A percentile compares a stretch with the other conserved stretches of the same genome.
phyloP scores from a whole-genome alignment of 23 tunicate genomes.

The Ascidia mentula region DNA sequence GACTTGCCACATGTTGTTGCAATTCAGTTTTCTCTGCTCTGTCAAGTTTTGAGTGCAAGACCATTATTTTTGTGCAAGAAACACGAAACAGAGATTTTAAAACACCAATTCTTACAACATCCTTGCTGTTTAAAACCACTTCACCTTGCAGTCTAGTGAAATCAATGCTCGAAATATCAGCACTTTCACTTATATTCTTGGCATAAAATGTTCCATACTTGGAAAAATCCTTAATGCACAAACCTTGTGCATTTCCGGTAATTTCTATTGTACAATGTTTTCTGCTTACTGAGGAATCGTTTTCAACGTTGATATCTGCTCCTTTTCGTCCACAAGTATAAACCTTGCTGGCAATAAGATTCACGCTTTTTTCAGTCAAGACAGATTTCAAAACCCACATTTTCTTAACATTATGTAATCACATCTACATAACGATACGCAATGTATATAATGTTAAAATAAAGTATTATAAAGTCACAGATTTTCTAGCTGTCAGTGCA shows the following conservation, averaged over 20 bases:
- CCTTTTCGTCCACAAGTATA: slow-evolving; percentile 15
- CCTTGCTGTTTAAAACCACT: slow-evolving; percentile 5
- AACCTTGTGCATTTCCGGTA: neutral
- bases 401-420: no score
- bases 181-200: neutral
- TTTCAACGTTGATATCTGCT: slow-evolving; percentile 45
- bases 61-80: neutral
- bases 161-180: neutral
- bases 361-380: neutral
- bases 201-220: slow-evolving; percentile 66
- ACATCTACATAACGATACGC: no score
- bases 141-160: slow-evolving; percentile 23
- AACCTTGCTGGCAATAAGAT: neutral
- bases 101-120: slow-evolving; percentile 53
- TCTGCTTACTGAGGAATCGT: slow-evolving; percentile 77
- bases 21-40: slow-evolving; percentile 4
- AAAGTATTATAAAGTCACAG: no score
- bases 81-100: slow-evolving; percentile 43
- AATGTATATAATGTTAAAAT: no score
- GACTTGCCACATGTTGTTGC: slow-evolving; percentile 7
- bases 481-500: no score
- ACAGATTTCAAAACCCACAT: neutral
- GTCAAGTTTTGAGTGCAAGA: slow-evolving; percentile 33
- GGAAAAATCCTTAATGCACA: slow-evolving; percentile 44
- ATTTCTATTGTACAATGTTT: slow-evolving; percentile 48